Percentiles rank a stretch among this genome's conserved stretches.
Conservation (phyloP, 92 coral and sea anemone genomes). For the Heliopora coerulea region DNA sequence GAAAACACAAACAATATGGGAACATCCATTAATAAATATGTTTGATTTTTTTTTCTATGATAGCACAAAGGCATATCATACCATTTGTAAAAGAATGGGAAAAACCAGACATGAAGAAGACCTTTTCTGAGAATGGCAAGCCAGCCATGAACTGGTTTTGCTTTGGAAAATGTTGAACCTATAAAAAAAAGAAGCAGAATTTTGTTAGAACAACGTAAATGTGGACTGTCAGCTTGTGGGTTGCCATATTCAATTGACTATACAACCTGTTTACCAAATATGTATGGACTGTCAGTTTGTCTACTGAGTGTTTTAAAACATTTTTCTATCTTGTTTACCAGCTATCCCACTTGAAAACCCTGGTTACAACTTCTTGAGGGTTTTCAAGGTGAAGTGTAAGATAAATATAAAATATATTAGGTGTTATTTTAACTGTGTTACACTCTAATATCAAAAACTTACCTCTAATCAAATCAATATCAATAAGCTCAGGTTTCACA, state of each 20-base stretch:
- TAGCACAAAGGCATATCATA: slow-evolving; percentile 38
- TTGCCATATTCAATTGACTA: too few species aligned
- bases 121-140: slow-evolving; percentile 85
- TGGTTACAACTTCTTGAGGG: too few species aligned
- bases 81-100: slow-evolving; percentile 86
- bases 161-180: slow-evolving; percentile 95
- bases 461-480: slow-evolving; percentile 94
- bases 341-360: too few species aligned
- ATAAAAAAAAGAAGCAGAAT: slow-evolving; percentile 7
- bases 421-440: too few species aligned
- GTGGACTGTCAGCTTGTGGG: neutral
- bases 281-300: too few species aligned
- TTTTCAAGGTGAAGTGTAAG: too few species aligned
- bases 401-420: too few species aligned
- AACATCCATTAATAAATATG: neutral
- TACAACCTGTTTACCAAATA: too few species aligned
- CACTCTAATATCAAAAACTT: neutral
- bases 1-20: neutral
- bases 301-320: too few species aligned
- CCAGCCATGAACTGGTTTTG: slow-evolving; percentile 94
- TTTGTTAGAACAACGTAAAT: neutral
- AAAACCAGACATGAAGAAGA: slow-evolving; percentile 63
- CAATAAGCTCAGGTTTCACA: slow-evolving; percentile 90
- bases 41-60: neutral
- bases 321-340: too few species aligned